Conservation (phyloP, 2,888 invertebrate genomes). For the Patella pellucida region DNA sequence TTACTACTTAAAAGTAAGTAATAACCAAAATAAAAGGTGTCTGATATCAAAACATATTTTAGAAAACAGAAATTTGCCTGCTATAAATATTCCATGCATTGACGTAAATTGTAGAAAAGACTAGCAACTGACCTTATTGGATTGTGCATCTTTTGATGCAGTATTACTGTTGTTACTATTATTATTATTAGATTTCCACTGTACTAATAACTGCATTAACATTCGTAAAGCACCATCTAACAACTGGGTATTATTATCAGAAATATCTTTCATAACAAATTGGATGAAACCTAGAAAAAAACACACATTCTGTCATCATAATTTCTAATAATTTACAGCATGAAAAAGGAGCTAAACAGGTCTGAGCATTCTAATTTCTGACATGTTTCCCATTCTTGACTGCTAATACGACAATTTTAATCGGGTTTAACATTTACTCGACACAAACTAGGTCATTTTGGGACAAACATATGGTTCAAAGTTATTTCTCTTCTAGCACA, state of each 20-base stretch:
- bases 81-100: no score
- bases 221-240: conserved; percentile 94
- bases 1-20: no score
- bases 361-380: background rate
- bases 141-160: background rate
- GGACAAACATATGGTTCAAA: no score
- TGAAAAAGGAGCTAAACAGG: background rate
- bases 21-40: no score
- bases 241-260: conserved; percentile 89
- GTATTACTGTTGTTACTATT: background rate
- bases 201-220: conserved; percentile 88
- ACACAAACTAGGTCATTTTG: no score
- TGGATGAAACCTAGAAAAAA: conserved; percentile 84
- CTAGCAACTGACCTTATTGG: background rate
- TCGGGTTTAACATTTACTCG: no score
- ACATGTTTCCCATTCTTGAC: background rate
- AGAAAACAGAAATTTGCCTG: no score
- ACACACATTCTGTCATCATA: background rate
- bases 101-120: background rate
- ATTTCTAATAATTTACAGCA: background rate
- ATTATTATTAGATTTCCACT: conserved; percentile 73
- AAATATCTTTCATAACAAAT: conserved; percentile 92
- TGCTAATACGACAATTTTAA: no score
- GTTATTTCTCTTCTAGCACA: no score
- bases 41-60: no score